Percentiles rank a stretch among this genome's conserved stretches.
phyloP scores from a whole-genome alignment of 37 sponge, comb jelly and placozoan species.

The Agelas oroides region DNA sequence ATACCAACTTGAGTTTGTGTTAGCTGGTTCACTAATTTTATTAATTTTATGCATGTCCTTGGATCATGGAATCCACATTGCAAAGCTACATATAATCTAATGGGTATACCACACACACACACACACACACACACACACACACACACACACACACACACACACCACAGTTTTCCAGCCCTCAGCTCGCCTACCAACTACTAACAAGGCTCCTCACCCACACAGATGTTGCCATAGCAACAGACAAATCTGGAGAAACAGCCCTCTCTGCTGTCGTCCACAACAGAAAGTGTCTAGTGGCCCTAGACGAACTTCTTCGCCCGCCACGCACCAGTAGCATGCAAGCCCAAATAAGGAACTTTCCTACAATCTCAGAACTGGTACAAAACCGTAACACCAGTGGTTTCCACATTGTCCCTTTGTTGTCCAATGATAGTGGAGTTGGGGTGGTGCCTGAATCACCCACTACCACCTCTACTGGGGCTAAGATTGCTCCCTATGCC shows the following conservation, averaged over 20 bases:
- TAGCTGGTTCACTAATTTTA: too few species aligned
- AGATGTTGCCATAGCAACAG: constrained; percentile 27
- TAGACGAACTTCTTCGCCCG: not conserved
- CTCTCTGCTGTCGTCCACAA: constrained; percentile 71
- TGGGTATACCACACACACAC: too few species aligned
- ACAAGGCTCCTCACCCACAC: constrained; percentile 30
- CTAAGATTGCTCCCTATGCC: not conserved
- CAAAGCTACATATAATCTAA: too few species aligned
- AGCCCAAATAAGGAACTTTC: not conserved
- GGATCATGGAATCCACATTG: too few species aligned
- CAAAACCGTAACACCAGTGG: not conserved
- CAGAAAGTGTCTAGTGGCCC: constrained; percentile 26
- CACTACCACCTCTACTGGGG: not conserved
- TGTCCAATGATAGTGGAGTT: too few species aligned
- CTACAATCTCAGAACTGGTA: not conserved
- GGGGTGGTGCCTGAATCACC: not conserved
- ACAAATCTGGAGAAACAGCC: constrained; percentile 50
- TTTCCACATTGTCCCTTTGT: not conserved
- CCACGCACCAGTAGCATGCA: not conserved
- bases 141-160: not conserved
- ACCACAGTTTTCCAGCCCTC: constrained; percentile 24
- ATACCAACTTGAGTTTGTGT: too few species aligned
- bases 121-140: not conserved
- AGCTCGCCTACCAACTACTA: constrained; percentile 31
- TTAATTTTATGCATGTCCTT: too few species aligned